These are phyloP conservation scores for Buathra laborator DNA, from an alignment of 2,888 invertebrate genomes.

Conservation along the genomic window DNA sequence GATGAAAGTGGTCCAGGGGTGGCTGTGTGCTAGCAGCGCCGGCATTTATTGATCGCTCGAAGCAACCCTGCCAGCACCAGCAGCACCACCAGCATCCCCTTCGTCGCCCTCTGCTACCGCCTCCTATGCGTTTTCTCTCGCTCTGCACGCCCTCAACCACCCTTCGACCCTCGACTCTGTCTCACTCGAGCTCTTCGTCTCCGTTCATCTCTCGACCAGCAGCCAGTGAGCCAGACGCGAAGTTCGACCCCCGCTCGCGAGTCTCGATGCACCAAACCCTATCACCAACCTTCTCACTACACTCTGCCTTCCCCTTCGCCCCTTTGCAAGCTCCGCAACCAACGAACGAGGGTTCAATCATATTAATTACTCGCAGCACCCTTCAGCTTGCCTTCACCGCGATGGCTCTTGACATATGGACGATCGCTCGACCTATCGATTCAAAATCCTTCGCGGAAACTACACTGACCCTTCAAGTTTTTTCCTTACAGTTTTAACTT, in stretches of 20 bases:
- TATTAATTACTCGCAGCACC: slow-evolving; percentile 80
- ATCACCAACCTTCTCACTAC: slow-evolving; percentile 59
- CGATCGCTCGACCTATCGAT: background rate
- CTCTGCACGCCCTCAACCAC: slow-evolving; percentile 42
- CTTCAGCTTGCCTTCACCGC: slow-evolving; percentile 30
- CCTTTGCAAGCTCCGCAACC: slow-evolving; percentile 62
- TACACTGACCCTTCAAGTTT: background rate
- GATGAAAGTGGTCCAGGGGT: slow-evolving; percentile 78
- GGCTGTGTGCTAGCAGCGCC: slow-evolving; percentile 79
- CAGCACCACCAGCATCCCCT: slow-evolving; percentile 71
- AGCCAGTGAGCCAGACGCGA: slow-evolving; percentile 60
- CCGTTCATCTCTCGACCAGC: slow-evolving; percentile 41
- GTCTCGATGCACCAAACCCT: slow-evolving; percentile 51
- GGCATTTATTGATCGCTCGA: slow-evolving; percentile 83
- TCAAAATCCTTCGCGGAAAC: slow-evolving; percentile 4
- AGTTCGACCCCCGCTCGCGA: slow-evolving; percentile 64
- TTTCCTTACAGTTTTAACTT: background rate
- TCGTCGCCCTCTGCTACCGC: slow-evolving; percentile 47
- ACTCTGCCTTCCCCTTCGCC: slow-evolving; percentile 59
- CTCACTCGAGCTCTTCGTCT: slow-evolving; percentile 50
- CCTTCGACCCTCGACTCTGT: slow-evolving; percentile 54
- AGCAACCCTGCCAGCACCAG: slow-evolving; percentile 80
- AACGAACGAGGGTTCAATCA: slow-evolving; percentile 77
- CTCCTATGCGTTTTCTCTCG: slow-evolving; percentile 42
- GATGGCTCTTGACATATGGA: slow-evolving; percentile 70